Evolutionary conservation across 2,888 invertebrate species (phyloP), one percentile per base, ranked within the genome.

Genomic region (Acleris holmiana): DNA sequence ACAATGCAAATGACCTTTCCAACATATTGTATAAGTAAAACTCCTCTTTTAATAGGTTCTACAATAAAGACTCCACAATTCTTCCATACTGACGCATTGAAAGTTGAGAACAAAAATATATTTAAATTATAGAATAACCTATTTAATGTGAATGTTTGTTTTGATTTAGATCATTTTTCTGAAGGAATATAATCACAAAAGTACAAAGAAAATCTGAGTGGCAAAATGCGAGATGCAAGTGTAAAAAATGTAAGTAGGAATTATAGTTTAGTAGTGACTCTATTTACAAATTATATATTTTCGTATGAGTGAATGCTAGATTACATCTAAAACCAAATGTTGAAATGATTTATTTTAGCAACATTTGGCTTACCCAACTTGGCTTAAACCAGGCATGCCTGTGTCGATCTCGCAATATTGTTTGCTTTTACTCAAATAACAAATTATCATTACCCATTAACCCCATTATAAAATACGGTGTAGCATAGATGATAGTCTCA

Each of bases 151-250:
- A 79, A 76, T 82, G 79, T 79, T 82, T 79, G 82, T 82, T 84
- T 84, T 71, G 71, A 79, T 84, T 29, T 84, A 87, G 83, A 81
- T 86, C 85, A 85, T 80, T 83, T 82, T 82, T 82, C 77, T 76
- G 79, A 77, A 76, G 81, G 77, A 82, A 80, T 79, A 82, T 84
- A 82, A 86, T 84, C 79, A 82, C 78, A 83, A 86, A 87, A 89
- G 89, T 89, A 89, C 89, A 89, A 89, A 89, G 84, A 79, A 80
- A 41, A 66, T 63, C 49, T 61, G 61, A 56, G 44, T 59, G 60
- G 49, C 44, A 80, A 71, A 75, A 76, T 67, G 76, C 76, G 74
- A 76, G 76, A 76, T 76, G 76, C 79, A 80, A 74, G 76, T 86
- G 81, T 84, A 80, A 79, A 83, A n/a, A 85, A 80, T 83, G 82